Evolutionary conservation across 2,113 vertebrate genomes (phyloP).

Genomic region (Hippocampus mohnikei): DNA sequence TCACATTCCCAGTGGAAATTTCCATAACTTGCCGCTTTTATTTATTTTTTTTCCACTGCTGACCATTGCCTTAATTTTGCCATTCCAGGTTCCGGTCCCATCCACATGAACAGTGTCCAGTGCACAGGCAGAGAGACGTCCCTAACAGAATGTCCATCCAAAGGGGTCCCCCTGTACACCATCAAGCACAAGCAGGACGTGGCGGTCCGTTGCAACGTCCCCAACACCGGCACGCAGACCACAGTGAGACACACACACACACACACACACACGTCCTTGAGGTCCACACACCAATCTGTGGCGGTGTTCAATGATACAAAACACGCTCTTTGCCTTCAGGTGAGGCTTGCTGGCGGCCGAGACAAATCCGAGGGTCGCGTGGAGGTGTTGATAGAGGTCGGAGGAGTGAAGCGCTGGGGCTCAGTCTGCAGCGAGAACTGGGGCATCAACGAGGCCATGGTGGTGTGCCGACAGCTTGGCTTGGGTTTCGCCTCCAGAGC

Average conservation of each 20-base stretch:
- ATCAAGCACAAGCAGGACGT: constrained; percentile 85
- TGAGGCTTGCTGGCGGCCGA: constrained; percentile 86
- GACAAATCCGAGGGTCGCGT: constrained; percentile 81
- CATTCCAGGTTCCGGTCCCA: constrained; percentile 82
- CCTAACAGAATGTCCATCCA: constrained; percentile 78
- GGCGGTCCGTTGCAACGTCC: constrained; percentile 86
- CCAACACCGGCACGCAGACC: constrained; percentile 75
- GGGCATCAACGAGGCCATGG: constrained; percentile 92
- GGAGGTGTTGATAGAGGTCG: constrained; percentile 83
- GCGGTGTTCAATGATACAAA: not conserved
- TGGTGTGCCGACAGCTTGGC: constrained; percentile 88
- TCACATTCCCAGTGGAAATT: not conserved
- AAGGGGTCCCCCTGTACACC: constrained; percentile 67
- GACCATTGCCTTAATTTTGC: not conserved
- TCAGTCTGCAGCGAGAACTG: constrained; percentile 89
- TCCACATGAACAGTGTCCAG: constrained; percentile 87
- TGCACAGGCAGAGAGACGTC: constrained; percentile 81
- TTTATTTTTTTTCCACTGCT: not conserved
- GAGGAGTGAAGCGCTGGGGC: constrained; percentile 81
- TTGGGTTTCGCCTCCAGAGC: constrained; percentile 84
- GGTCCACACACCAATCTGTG: not conserved
- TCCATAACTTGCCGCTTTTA: not conserved
- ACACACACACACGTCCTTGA: not conserved
- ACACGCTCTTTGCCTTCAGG: constrained; percentile 59
- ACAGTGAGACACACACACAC: constrained; percentile 71